These are phyloP conservation scores for Philopedon plagiatum DNA, from an alignment of 2,888 invertebrate species.

Conservation along the genomic window DNA sequence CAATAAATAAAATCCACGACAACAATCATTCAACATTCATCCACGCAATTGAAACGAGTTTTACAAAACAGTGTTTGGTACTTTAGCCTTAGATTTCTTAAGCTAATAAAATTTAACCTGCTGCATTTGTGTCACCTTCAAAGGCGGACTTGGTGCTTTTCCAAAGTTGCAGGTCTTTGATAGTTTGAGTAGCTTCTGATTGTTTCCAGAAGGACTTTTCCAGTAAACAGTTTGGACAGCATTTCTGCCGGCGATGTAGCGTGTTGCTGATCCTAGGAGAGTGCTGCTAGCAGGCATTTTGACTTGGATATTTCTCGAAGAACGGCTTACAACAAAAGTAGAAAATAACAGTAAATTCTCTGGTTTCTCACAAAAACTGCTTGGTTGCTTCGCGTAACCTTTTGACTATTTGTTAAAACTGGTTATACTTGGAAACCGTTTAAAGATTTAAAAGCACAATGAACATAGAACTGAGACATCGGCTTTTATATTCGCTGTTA, in stretches of 20 bases:
- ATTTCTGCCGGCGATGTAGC: conserved; percentile 81
- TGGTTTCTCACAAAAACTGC: not conserved
- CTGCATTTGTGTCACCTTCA: conserved; percentile 40
- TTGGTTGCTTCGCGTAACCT: not conserved
- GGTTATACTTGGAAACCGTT: no score
- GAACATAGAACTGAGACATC: not conserved
- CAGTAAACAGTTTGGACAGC: conserved; percentile 85
- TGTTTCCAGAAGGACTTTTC: conserved; percentile 69
- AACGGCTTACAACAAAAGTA: not conserved
- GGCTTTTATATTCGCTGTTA: conserved; percentile 5
- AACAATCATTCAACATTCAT: no score
- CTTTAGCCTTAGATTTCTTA: not conserved
- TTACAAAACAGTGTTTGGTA: not conserved
- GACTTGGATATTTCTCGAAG: not conserved
- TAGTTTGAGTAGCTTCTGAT: conserved; percentile 63
- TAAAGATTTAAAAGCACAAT: not conserved
- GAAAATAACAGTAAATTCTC: not conserved
- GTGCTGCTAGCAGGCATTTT: conserved; percentile 43
- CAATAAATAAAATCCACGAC: no score
- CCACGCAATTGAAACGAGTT: no score
- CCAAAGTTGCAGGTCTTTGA: conserved; percentile 63
- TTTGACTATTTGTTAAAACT: not conserved
- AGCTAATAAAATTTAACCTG: conserved; percentile 40
- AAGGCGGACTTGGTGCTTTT: conserved; percentile 46
- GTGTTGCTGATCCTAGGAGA: conserved; percentile 56